These are phyloP conservation scores for Physocephala rufipes DNA, from an alignment of 2,888 invertebrate genomes.

Conservation along the genomic window DNA sequence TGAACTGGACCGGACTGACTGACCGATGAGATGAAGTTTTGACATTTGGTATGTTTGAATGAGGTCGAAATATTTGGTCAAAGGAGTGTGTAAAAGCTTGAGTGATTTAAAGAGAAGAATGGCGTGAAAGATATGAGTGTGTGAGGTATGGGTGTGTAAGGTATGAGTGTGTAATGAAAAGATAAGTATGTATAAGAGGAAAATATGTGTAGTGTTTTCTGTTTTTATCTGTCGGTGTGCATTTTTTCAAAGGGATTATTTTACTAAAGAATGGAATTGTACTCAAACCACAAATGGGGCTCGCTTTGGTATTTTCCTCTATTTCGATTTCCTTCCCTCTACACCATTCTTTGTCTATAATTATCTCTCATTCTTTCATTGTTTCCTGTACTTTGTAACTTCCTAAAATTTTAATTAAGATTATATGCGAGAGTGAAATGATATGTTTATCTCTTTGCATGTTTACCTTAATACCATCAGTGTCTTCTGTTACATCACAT, in stretches of 20 bases:
- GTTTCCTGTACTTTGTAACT: background rate
- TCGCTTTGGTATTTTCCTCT: background rate
- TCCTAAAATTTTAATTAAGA: background rate
- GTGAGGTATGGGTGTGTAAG: background rate
- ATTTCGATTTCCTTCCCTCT: no score
- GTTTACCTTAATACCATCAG: background rate
- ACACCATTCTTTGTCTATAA: no score
- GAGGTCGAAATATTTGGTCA: no score
- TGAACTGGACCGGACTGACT: no score
- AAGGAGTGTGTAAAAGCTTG: no score
- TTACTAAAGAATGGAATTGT: constrained; percentile 10
- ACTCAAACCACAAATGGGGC: constrained; percentile 19
- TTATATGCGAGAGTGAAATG: background rate
- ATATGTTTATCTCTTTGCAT: background rate
- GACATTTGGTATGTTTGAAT: no score
- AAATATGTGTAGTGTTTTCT: no score
- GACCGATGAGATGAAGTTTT: no score
- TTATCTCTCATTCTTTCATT: no score
- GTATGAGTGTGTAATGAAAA: no score
- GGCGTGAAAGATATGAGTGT: constrained; percentile 2
- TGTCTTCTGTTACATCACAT: background rate
- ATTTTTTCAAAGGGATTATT: background rate
- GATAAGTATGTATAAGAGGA: background rate
- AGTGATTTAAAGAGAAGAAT: no score
- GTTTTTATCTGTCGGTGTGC: background rate